These are phyloP conservation scores for Nyctalus aviator DNA, from an alignment of 2,797 vertebrate species.

Conservation along the genomic window DNA sequence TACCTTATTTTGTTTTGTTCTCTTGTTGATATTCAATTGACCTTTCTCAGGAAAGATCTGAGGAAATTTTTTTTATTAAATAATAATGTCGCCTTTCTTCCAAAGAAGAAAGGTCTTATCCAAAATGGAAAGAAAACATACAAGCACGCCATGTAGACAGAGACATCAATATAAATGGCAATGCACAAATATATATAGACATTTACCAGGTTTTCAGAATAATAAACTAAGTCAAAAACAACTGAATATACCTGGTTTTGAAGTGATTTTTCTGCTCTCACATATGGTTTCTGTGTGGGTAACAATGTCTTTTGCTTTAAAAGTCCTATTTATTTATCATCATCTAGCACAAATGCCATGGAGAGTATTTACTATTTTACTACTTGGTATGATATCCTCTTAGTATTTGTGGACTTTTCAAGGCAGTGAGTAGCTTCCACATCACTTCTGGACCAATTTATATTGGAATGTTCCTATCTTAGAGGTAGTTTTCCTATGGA, in stretches of 20 bases:
- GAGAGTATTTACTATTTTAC: neutral
- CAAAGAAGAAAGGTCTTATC: neutral
- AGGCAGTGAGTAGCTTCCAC: neutral
- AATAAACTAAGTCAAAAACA: constrained; percentile 7
- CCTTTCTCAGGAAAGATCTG: neutral
- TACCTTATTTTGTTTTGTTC: constrained; percentile 36
- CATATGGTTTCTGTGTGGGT: neutral
- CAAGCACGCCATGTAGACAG: neutral
- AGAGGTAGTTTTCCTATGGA: neutral
- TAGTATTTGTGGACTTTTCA: neutral
- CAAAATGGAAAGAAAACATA: neutral
- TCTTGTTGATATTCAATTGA: neutral
- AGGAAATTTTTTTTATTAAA: neutral
- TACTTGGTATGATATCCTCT: neutral
- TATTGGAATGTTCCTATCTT: neutral
- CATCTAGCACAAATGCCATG: neutral
- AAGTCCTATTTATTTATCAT: neutral
- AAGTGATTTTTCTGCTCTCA: neutral
- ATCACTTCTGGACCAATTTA: neutral
- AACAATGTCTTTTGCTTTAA: neutral
- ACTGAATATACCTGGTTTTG: neutral
- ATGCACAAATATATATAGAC: neutral
- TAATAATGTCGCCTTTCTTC: neutral
- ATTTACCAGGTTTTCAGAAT: constrained; percentile 1
- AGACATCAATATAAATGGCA: neutral